Evolutionary conservation across 2,113 vertebrate species (phyloP).

Genomic region (Paralichthys olivaceus): DNA sequence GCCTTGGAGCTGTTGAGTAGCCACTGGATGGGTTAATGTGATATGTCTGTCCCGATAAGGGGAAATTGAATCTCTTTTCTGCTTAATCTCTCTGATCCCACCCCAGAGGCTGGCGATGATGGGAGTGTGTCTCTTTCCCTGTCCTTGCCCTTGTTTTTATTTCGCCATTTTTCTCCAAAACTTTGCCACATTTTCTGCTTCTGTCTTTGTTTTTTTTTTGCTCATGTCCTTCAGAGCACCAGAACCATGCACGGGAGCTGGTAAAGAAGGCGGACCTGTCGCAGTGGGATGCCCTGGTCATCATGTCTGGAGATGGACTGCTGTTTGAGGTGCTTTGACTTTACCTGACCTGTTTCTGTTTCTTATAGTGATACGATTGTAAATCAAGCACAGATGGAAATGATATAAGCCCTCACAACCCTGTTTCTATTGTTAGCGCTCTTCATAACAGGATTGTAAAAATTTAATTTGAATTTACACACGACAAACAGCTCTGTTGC

Average conservation of each 20-base stretch:
- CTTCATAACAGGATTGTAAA: conserved; percentile 38
- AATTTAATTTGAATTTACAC: conserved; percentile 40
- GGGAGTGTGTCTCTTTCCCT: conserved; percentile 39
- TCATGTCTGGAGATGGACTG: conserved; percentile 90
- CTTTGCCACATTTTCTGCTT: conserved; percentile 15
- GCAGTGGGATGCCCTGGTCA: conserved; percentile 86
- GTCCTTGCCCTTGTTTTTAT: conserved; percentile 36
- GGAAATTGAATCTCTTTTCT: conserved; percentile 69
- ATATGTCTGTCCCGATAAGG: conserved; percentile 60
- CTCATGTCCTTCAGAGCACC: conserved; percentile 78
- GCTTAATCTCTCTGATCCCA: conserved; percentile 65
- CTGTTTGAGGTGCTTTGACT: conserved; percentile 86
- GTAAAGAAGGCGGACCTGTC: conserved; percentile 84
- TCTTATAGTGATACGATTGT: neutral
- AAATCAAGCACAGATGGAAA: conserved; percentile 4
- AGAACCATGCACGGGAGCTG: conserved; percentile 89
- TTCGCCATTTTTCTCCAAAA: conserved; percentile 4
- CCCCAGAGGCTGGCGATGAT: conserved; percentile 51
- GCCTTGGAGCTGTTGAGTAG: conserved; percentile 65
- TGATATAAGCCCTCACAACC: conserved; percentile 6
- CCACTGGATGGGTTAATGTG: conserved; percentile 65
- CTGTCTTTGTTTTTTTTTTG: neutral
- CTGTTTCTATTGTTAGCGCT: conserved; percentile 34
- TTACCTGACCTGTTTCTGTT: neutral
- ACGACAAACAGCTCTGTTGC: conserved; percentile 21